Evolutionary conservation across 1,140 invertebrate species (phyloP).

Genomic region (Hypothenemus hampei): DNA sequence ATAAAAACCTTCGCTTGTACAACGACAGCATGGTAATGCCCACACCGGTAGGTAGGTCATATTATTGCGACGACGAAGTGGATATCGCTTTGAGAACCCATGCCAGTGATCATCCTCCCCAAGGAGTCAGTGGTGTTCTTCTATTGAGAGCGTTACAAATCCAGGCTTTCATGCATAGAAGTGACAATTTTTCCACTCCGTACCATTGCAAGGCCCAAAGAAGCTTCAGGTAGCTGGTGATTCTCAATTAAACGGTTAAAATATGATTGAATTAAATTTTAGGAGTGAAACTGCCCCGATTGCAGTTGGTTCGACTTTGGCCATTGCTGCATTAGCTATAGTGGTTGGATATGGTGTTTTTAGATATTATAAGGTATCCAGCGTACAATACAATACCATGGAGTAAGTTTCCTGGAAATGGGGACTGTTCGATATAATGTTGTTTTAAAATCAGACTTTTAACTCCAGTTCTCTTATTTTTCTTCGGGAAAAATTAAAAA

Average conservation of each 20-base stretch:
- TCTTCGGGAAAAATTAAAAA: background rate
- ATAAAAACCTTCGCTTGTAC: slow-evolving; percentile 52
- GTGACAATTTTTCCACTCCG: slow-evolving; percentile 56
- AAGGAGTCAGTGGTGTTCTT: slow-evolving; percentile 36
- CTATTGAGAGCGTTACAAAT: slow-evolving; percentile 37
- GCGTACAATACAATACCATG: slow-evolving; percentile 90
- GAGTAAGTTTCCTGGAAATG: slow-evolving; percentile 56
- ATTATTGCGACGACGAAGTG: slow-evolving; percentile 69
- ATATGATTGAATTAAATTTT: slow-evolving; percentile 28
- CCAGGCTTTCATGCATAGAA: slow-evolving; percentile 63
- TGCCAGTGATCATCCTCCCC: slow-evolving; percentile 45
- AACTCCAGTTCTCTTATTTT: background rate
- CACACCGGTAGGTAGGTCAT: slow-evolving; percentile 81
- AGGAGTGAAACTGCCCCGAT: slow-evolving; percentile 82
- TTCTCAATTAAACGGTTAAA: background rate
- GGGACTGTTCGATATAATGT: background rate
- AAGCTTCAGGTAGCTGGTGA: slow-evolving; percentile 42
- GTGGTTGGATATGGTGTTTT: slow-evolving; percentile 81
- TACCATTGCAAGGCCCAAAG: slow-evolving; percentile 49
- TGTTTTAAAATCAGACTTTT: background rate
- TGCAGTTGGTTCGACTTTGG: slow-evolving; percentile 80
- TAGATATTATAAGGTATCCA: slow-evolving; percentile 83
- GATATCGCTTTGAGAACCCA: slow-evolving; percentile 48
- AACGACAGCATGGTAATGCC: slow-evolving; percentile 65
- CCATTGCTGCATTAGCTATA: slow-evolving; percentile 71